These are phyloP conservation scores for Apocrypta bakeri DNA, from an alignment of 1,140 invertebrate species.

Conservation along the genomic window DNA sequence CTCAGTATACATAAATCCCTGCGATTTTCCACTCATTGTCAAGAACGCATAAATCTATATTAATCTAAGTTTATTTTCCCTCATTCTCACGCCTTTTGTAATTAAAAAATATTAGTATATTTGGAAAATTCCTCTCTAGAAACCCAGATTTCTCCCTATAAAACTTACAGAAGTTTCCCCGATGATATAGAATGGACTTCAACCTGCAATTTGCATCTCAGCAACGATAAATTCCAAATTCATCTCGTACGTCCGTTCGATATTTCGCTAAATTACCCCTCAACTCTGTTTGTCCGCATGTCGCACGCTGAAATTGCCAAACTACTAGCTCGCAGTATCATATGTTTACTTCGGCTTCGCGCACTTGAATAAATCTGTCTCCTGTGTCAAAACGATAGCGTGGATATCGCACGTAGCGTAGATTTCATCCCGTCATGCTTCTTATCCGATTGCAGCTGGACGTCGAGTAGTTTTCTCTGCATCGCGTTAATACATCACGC, in stretches of 20 bases:
- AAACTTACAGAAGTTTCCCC: neutral
- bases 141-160: neutral
- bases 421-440: neutral
- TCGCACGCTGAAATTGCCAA: neutral
- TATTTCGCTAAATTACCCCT: neutral
- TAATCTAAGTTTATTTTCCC: neutral
- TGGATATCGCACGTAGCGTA: neutral
- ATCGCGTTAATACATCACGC: too few relatives aligned
- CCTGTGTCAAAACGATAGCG: neutral
- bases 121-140: neutral
- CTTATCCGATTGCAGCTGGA: neutral
- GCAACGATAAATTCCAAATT: neutral
- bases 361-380: neutral
- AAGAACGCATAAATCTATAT: neutral
- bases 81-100: neutral
- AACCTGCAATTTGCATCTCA: neutral
- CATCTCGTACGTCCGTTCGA: neutral
- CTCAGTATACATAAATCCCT: neutral
- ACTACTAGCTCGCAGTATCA: neutral
- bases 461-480: too few relatives aligned
- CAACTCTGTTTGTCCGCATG: neutral
- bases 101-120: neutral
- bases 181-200: neutral
- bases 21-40: neutral
- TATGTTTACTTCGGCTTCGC: neutral